Base-by-base conservation (phyloP, 2,797 vertebrate genomes). In the Cuculus canorus region DNA sequence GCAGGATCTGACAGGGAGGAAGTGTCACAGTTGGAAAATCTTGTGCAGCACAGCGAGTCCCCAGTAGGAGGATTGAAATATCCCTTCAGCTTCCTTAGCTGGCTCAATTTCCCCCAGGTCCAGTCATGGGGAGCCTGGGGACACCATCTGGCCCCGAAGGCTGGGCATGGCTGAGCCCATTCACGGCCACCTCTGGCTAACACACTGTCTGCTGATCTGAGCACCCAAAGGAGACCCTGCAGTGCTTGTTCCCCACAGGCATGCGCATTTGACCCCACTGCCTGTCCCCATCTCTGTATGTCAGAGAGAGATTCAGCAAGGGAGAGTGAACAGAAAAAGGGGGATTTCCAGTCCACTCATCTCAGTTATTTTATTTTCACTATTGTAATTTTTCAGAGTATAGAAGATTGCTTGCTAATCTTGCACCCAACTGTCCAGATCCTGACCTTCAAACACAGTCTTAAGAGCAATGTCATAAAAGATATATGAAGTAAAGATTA, bases 401-500 rank as follows among this genome's bases (percentile, higher is more conserved):
- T 69, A 72, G 52, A 83, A 71, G 45, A 52, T 43, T 5, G 0
- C 37, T 73, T 65, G 75, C 45, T 78, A 56, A 70, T 54, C 60
- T 86, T 93, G 61, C 27, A 69, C 45, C 54, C 11, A 7, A 7
- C 77, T 63, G 68, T 25, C 27, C 35, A 52, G 45, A 43, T 88
- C 53, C 64, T 94, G 88, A 95, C 90, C 94, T 92, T 93, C 93
- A 94, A 70, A 70, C n/a, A 59, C 0, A 0, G 56, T 45, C 54
- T 65, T 79, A 64, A 72, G n/a, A 70, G 50, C 56, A 61, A 35
- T 37, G 35, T 43, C 92, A 63, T 83, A 78, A 85, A 86, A 96
- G 81, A 91, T 80, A 79, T 0, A 65, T 70, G 84, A 93, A 97
- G 69, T 33, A 85, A 85, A 94, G 92, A 91, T 95, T 97, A 93